Evolutionary conservation across 2,888 invertebrate species (phyloP).

Genomic region (Diaprepes abbreviatus): DNA sequence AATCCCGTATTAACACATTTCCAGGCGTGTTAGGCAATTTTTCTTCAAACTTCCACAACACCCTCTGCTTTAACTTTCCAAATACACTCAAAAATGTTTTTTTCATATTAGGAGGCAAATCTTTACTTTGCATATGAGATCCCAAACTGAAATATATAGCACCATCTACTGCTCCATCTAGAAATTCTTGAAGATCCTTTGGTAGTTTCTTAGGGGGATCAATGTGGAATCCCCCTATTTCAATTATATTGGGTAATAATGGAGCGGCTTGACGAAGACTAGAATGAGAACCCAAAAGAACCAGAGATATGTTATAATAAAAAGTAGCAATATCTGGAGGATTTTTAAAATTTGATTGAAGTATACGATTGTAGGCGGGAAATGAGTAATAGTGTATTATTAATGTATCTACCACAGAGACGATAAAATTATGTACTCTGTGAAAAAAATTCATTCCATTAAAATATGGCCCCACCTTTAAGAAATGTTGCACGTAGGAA

Average conservation of each 20-base stretch:
- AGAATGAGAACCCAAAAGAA: conserved; percentile 1
- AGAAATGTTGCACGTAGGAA: conserved; percentile 5
- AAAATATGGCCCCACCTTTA: not conserved
- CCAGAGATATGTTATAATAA: conserved; percentile 22
- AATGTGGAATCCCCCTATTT: conserved; percentile 28
- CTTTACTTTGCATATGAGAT: conserved; percentile 61
- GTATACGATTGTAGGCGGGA: not conserved
- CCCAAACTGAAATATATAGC: too few species aligned
- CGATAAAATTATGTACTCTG: not conserved
- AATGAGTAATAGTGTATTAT: not conserved
- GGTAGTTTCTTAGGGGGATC: conserved; percentile 21
- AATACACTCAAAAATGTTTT: conserved; percentile 7
- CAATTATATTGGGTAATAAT: too few species aligned
- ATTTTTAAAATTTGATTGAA: conserved; percentile 2
- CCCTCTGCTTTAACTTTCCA: conserved; percentile 5
- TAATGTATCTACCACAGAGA: not conserved
- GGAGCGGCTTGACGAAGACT: conserved; percentile 4
- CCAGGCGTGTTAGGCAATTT: conserved; percentile 11
- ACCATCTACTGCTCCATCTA: conserved; percentile 14
- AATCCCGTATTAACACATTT: conserved; percentile 11
- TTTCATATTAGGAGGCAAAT: conserved; percentile 8
- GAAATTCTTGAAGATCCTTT: conserved; percentile 10
- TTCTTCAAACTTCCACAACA: too few species aligned
- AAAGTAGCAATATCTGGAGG: conserved; percentile 5
- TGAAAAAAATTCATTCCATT: conserved; percentile 11